Base-by-base conservation (phyloP, 2,113 vertebrate species). In the Apus apus region DNA sequence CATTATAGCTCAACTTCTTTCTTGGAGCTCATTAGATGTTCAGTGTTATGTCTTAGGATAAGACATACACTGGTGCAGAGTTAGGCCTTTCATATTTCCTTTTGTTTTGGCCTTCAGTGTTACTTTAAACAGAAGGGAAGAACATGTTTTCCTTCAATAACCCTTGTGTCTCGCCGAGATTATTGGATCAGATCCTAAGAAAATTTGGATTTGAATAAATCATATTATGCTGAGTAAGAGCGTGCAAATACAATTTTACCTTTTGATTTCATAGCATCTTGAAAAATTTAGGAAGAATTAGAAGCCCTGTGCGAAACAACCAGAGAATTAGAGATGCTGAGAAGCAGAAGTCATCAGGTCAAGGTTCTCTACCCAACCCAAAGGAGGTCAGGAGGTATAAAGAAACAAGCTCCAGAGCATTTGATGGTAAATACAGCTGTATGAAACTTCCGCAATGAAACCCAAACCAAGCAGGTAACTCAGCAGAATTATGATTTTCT, bases 401-500 rank as follows among this genome's bases (percentile, higher is more conserved):
- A 78, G 38, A 89, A 77, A 64, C 16, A 71, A 64, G 3, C 9
- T 65, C 70, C 25, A 50, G 48, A 43, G 8, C 12, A 53, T 54
- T 46, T 40, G 20, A 19, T 57, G 0, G 2, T 46, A 61, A 80
- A 80, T 40, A 58, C 5, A 92, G 15, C 38, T 61, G 19, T 36
- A 64, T 0, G 0, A 60, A 85, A 64, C 32, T 75, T 88, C 46
- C 40, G 40, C 50, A 81, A 30, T 5, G 21, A 86, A 81, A 48
- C 48, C 29, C 51, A 91, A 91, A 91, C 25, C 22, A 81, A 86
- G 60, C 89, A 93, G 94, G 87, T 95, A 94, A 53, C 74, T 93
- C 83, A 87, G 78, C 75, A 93, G 36, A 92, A 89, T 94, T 84
- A 7, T 83, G 10, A 58, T 72, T 96, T 96, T 90, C 79, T 72